Conservation (phyloP, 2,113 vertebrate genomes). For the Lipotes vexillifer region DNA sequence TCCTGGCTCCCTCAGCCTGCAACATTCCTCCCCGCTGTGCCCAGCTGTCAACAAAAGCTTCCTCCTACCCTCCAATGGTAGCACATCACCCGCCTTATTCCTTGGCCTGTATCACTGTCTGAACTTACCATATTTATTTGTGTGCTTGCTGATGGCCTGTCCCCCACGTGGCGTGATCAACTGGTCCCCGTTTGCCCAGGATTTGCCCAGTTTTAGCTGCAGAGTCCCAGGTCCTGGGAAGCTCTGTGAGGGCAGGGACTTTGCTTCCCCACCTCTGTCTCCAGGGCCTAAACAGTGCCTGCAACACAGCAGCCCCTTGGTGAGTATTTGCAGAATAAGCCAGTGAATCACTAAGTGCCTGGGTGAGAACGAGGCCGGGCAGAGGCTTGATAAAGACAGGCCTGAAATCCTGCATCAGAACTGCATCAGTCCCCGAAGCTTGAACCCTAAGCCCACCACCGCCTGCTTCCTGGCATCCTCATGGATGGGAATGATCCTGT, state of each 20-base stretch:
- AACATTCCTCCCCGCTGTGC: too few relatives aligned
- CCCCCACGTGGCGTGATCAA: background rate
- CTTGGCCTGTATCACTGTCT: background rate
- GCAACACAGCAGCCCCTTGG: fast-evolving
- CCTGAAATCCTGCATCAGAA: background rate
- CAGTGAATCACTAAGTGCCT: background rate
- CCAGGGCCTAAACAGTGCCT: background rate
- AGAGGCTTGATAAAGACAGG: background rate
- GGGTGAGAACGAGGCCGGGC: background rate
- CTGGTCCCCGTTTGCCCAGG: background rate
- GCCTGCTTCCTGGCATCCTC: background rate
- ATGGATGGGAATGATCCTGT: background rate
- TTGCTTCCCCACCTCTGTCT: background rate
- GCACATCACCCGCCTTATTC: fast-evolving
- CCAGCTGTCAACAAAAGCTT: background rate
- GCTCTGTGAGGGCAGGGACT: background rate
- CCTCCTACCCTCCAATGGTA: background rate
- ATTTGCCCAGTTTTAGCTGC: background rate
- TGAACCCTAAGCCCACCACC: background rate
- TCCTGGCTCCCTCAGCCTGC: background rate
- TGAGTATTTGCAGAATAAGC: background rate
- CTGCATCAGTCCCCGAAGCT: background rate
- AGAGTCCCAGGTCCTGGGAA: background rate
- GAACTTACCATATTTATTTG: background rate
- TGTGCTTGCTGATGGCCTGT: background rate